Percentiles rank a stretch among this genome's conserved stretches.
Evolutionary conservation across 2,113 vertebrate species (phyloP).

Genomic region (Ariopsis seemanni): DNA sequence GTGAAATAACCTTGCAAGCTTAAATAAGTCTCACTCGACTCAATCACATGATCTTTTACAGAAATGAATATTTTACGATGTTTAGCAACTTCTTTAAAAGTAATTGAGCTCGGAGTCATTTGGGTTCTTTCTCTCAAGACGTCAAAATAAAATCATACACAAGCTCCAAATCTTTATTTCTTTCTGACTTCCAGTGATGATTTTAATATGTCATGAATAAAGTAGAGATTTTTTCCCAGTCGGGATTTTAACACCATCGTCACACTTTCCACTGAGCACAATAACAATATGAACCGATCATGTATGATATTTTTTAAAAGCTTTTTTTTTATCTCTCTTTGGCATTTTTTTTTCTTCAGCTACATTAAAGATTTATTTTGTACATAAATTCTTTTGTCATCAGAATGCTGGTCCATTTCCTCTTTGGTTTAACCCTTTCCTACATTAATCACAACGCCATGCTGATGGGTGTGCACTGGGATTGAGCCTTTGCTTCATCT

Average conservation of each 20-base stretch:
- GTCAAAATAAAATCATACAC: not conserved
- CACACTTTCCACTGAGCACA: not conserved
- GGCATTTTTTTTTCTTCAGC: not conserved
- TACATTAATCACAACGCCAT: not conserved
- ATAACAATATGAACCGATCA: not conserved
- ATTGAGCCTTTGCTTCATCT: not conserved
- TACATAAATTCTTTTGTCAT: not conserved
- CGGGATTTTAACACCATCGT: not conserved
- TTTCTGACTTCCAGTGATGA: not conserved
- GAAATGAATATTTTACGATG: conserved; percentile 3
- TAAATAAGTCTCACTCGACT: not conserved
- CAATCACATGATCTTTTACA: not conserved
- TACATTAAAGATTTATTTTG: not conserved
- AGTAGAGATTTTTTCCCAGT: not conserved
- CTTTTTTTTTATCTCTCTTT: not conserved
- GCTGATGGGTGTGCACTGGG: not conserved
- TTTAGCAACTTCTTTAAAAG: not conserved
- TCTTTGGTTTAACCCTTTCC: not conserved
- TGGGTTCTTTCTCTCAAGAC: not conserved
- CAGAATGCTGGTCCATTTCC: not conserved
- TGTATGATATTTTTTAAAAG: not conserved
- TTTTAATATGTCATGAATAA: conserved; percentile 2
- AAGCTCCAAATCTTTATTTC: not conserved
- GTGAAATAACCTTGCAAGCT: conserved; percentile 10
- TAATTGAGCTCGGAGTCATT: not conserved